Base-by-base conservation (phyloP, 2,888 invertebrate genomes). In the Cecidostiba fungosa region DNA sequence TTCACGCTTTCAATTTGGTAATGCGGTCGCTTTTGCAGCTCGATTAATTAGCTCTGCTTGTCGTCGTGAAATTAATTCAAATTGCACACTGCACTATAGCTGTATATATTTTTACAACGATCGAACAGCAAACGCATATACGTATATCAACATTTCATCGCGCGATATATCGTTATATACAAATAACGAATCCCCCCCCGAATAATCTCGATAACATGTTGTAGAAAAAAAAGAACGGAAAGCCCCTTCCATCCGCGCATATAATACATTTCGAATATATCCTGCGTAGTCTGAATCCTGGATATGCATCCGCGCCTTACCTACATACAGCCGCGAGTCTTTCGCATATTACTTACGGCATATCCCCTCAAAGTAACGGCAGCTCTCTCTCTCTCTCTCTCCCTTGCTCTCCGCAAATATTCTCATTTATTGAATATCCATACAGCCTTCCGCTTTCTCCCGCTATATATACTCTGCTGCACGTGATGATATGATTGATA, bases 351-450 rank as follows among this genome's bases (percentile, higher is more conserved):
- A 29, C 66, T 26, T 66, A 23, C 1, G 12, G 23, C 8, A 23
- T n/a, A 26, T 66, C 66, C 29, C 66, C 66, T 66, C 66, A 66
- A 66, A 66, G 66, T 29, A 66, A 26, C 62, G 12, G 29, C 29
- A 29, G 14, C 62, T 66, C 12, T 43, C 39, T 39, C 39, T 10
- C 39, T 39, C 39, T 39, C 39, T 39, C 39, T 3, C 39, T 39
- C 39, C 8, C 10, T 0, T n/a, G 54, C 54, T 66, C 66, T 66
- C 66, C 66, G 66, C 66, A 66, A 66, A 66, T 66, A 66, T 66
- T 66, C 66, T 66, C 26, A 29, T 66, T 66, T 66, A 66, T 66
- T 66, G 66, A 66, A 66, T 66, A 66, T 66, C 66, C 26, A 66
- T 66, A 29, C 29, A 16, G 3, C 23, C 29, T 29, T 66, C 62